Evolutionary conservation across 37 sponge, comb jelly and placozoan species (phyloP).

Genomic region (Ephydatia muelleri): DNA sequence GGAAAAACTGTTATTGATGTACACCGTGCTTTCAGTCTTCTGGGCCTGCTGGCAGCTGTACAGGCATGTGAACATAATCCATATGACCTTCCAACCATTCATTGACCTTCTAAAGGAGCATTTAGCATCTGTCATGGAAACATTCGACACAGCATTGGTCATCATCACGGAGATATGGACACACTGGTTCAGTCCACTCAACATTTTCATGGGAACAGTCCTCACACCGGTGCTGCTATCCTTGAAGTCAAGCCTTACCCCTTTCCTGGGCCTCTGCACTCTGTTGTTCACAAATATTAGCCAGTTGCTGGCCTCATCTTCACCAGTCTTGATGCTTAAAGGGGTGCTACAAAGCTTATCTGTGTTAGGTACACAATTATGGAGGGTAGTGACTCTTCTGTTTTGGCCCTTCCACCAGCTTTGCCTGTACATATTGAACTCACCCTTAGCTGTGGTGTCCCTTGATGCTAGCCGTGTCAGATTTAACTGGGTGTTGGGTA

Average conservation of each 20-base stretch:
- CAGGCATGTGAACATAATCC: slow-evolving; percentile 78
- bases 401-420: slow-evolving; percentile 19
- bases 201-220: slow-evolving; percentile 40
- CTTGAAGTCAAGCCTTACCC: neutral
- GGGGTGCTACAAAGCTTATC: neutral
- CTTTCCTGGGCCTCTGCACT: neutral
- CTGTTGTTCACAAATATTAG: slow-evolving; percentile 2
- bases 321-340: slow-evolving; percentile 8
- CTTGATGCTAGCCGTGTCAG: slow-evolving; percentile 43
- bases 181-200: slow-evolving; percentile 57
- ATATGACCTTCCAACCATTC: slow-evolving; percentile 54
- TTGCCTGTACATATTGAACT: slow-evolving; percentile 34
- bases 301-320: slow-evolving; percentile 5
- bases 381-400: slow-evolving; percentile 8
- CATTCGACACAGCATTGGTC: slow-evolving; percentile 35
- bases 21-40: slow-evolving; percentile 63
- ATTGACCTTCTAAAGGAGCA: slow-evolving; percentile 44
- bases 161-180: slow-evolving; percentile 62
- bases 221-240: slow-evolving; percentile 12
- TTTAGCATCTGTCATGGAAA: slow-evolving; percentile 41
- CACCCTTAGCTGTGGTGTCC: slow-evolving; percentile 52
- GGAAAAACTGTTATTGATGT: slow-evolving; percentile 56
- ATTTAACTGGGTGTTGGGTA: slow-evolving; percentile 22
- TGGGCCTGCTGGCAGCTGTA: slow-evolving; percentile 95
- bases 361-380: neutral